Conservation (phyloP, 2,113 vertebrate genomes). For the Brachyhypopomus occidentalis region DNA sequence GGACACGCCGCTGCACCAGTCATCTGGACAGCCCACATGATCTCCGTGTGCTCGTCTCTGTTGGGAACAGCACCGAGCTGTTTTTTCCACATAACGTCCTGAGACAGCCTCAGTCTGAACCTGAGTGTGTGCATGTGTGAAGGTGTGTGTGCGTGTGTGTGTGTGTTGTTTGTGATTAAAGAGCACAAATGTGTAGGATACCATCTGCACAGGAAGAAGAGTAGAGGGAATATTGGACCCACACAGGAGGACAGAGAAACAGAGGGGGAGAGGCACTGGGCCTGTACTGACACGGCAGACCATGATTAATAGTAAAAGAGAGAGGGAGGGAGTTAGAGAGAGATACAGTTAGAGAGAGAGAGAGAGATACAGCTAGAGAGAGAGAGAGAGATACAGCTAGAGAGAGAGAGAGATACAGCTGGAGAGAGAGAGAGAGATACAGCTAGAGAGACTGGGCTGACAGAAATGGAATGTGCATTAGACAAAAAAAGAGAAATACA, state of each 20-base stretch:
- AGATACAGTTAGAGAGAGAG: not conserved
- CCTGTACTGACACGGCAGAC: constrained; percentile 44
- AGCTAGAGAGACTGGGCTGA: constrained; percentile 9
- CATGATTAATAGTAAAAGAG: constrained; percentile 43
- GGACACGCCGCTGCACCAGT: not conserved
- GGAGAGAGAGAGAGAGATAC: not conserved
- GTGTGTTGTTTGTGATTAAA: constrained; percentile 32
- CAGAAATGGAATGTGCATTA: not conserved
- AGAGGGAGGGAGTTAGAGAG: constrained; percentile 4
- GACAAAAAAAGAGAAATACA: not conserved
- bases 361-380: not conserved
- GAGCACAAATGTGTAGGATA: constrained; percentile 52
- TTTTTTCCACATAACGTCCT: not conserved
- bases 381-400: not conserved
- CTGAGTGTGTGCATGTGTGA: not conserved
- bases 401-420: not conserved
- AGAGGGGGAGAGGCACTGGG: constrained; percentile 37
- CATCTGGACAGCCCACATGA: not conserved
- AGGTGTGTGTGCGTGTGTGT: constrained; percentile 21
- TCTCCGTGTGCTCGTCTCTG: not conserved
- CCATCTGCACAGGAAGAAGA: constrained; percentile 71
- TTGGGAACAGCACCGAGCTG: not conserved
- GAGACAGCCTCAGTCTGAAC: not conserved
- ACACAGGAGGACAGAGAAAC: constrained; percentile 41
- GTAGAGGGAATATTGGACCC: constrained; percentile 27